These are phyloP conservation scores for Drosophila rufa DNA, from an alignment of 1,140 invertebrate species.

Conservation along the genomic window DNA sequence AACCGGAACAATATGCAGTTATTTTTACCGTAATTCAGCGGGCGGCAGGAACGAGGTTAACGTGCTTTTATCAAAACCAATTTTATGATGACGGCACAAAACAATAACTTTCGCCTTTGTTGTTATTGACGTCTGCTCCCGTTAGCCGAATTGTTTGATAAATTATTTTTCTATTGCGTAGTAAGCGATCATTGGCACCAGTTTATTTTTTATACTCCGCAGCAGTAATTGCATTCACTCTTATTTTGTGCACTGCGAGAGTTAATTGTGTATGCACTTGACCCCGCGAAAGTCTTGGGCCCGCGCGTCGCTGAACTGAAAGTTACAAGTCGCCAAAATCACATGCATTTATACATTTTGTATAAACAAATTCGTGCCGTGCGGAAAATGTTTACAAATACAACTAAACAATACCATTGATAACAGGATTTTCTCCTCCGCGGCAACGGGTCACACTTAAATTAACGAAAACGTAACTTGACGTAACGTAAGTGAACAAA, in stretches of 20 bases:
- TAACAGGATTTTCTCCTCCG: neutral
- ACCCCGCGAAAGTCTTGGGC: constrained; percentile 17
- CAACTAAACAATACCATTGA: constrained; percentile 9
- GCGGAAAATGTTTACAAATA: constrained; percentile 36
- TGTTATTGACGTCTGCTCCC: constrained; percentile 3
- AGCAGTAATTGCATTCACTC: constrained; percentile 33
- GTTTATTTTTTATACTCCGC: constrained; percentile 29
- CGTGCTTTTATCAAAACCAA: constrained; percentile 34
- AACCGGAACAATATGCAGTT: constrained; percentile 10
- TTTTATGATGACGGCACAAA: constrained; percentile 2
- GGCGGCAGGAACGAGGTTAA: constrained; percentile 25
- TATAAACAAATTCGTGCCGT: constrained; percentile 33
- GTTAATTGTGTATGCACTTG: constrained; percentile 13
- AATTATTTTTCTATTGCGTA: constrained; percentile 45
- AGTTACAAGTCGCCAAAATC: constrained; percentile 38
- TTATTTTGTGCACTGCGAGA: constrained; percentile 3
- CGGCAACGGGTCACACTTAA: neutral
- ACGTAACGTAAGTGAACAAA: no score
- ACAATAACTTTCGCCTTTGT: constrained; percentile 17
- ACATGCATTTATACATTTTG: constrained; percentile 46
- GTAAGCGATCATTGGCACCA: constrained; percentile 41
- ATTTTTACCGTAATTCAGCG: constrained; percentile 28
- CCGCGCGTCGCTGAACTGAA: constrained; percentile 22
- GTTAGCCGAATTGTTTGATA: constrained; percentile 18
- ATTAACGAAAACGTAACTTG: no score